Evolutionary conservation across 2,888 invertebrate genomes (phyloP).

Genomic region (Cephalotes varians): DNA sequence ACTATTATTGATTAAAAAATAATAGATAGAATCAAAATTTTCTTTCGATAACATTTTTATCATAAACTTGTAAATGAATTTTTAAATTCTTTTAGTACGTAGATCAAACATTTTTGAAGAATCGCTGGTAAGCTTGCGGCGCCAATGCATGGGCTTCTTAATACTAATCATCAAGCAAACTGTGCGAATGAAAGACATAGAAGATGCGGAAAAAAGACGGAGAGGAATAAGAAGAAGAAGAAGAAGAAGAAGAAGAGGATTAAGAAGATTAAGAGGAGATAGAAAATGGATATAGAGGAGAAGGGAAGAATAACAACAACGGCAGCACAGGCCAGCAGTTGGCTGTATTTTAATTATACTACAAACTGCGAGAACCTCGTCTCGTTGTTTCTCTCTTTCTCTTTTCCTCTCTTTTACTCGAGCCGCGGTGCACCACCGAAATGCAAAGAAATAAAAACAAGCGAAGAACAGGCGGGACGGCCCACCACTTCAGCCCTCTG

Average conservation of each 20-base stretch:
- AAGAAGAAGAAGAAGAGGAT: slow-evolving; percentile 50
- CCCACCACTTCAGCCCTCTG: slow-evolving; percentile 78
- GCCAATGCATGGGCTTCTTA: slow-evolving; percentile 68
- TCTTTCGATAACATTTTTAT: not conserved
- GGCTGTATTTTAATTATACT: slow-evolving; percentile 83
- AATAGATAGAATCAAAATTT: not conserved
- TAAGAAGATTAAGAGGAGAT: slow-evolving; percentile 65
- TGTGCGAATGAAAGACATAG: slow-evolving; percentile 57
- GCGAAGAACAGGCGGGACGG: slow-evolving; percentile 69
- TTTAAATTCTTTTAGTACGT: not conserved
- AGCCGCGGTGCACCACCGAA: slow-evolving; percentile 74
- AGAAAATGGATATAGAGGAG: slow-evolving; percentile 58
- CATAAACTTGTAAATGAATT: not conserved
- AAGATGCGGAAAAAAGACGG: slow-evolving; percentile 60
- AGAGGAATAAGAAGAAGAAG: slow-evolving; percentile 54
- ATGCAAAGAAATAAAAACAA: slow-evolving; percentile 76
- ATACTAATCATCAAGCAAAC: slow-evolving; percentile 78
- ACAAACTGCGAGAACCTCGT: slow-evolving; percentile 78
- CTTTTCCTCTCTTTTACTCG: slow-evolving; percentile 55
- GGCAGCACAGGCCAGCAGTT: slow-evolving; percentile 80
- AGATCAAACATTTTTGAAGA: not conserved
- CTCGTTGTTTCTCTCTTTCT: slow-evolving; percentile 75
- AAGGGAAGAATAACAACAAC: slow-evolving; percentile 68
- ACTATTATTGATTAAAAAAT: not conserved
- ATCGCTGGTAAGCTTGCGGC: not conserved